Base-by-base conservation (phyloP, 2,113 vertebrate species). In the Helogale parvula region DNA sequence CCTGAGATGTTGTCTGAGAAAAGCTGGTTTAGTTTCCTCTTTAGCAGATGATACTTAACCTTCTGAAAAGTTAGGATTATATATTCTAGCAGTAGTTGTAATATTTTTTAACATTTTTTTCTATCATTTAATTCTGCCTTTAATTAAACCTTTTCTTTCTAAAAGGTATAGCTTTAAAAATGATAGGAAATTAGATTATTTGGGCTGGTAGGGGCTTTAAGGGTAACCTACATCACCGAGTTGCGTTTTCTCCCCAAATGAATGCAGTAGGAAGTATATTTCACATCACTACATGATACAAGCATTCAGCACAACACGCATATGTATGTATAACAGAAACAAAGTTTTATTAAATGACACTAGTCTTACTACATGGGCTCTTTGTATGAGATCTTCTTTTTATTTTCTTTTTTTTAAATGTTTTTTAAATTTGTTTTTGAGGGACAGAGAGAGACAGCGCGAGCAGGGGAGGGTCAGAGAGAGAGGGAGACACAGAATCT, bases 61-160 rank as follows among this genome's bases (percentile, higher is more conserved):
- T 77, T 95, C 47, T 74, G 38, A 69, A 92, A 66, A n/a, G 7
- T 66, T 85, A 86, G 38, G 41, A 74, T 89, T 81, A 33, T 72
- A n/a, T 87, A 35, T 60, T 87, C 66, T 88, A 45, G 88, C 27
- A 77, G 33, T 93, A 83, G 6, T 52, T 77, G 17, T 65, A 71
- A 84, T 89, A 14, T 94, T 85, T 72, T 81, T 76, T 23, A 72
- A 74, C 15, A 57, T 41, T 96, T 80, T 95, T 95, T 86, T 47
- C 50, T 74, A 31, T 76, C 23, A 94, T 47, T 86, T 94, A 33
- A 83, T 79, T 93, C n/a, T 86, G 19, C 14, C 80, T 90, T 76
- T 83, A 84, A 57, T 91, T 79, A 92, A 93, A 77, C 4, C 5
- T 93, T 86, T 93, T n/a, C 85, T 85, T 90, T 96, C 80, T 71